Evolutionary conservation across 2,888 invertebrate species (phyloP), one percentile per base, ranked within the genome.

Genomic region (Pyrrhosoma nymphula): DNA sequence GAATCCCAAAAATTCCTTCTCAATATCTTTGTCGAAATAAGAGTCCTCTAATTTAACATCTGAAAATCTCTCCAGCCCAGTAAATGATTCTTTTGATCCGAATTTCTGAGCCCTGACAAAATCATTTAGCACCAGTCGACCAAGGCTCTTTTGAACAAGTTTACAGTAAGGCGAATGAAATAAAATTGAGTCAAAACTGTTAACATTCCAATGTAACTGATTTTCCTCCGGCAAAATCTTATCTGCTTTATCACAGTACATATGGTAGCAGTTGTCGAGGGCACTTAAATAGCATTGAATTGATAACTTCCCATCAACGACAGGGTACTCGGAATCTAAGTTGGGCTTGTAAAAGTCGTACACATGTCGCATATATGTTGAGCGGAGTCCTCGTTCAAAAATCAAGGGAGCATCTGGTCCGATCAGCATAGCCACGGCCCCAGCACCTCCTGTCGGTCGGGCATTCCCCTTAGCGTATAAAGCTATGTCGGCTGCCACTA

Each of bases 291-390:
- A 99, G 97, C 99, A 99, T 96, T 99, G 98, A 96, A 99, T 99
- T 16, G 99, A 99, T 55, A 99, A 97, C 97, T 98, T 98, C 18
- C 99, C 99, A 97, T 99, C 99, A 0, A 99, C 99, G 90, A 98
- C 97, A 0, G 99, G 99, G 97, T 99, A 99, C 97, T 99, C 99
- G 0, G 99, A 99, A 47, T 98, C 98, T 96, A 99, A 97, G 97
- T 99, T 98, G 23, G 99, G 99, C 97, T 99, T 99, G 97, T 99
- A 99, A 97, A 99, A 99, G 97, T 99, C 99, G 97, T 99, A 99
- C 3, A 98, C 99, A 97, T 99, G 99, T 96, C 98, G 98, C 98
- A 99, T 99, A 97, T 99, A 98, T 20, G 98, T 98, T 0, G 99
- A 98, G 91, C 99, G 97, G 0, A 99, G 97, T 39, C 99, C 97